Base-by-base conservation (phyloP, 2,797 vertebrate species). In the Decapterus maruadsi region DNA sequence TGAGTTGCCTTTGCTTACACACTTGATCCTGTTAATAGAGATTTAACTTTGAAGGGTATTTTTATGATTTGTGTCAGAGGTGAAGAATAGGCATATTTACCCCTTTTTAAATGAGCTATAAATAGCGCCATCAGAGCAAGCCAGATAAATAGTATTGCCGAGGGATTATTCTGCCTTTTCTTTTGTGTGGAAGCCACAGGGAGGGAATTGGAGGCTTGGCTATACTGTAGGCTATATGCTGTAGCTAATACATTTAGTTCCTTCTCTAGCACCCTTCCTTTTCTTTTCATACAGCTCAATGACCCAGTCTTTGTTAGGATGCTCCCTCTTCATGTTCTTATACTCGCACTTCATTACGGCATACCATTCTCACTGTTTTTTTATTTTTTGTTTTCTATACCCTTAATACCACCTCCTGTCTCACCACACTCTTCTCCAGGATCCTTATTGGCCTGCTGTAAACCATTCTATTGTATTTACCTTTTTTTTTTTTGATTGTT, bases 91-190 rank as follows among this genome's bases (percentile, higher is more conserved):
- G 48, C 16, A 0, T 64, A 65, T 72, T 72, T 70, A n/a, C 19
- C 40, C 56, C 50, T 20, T 83, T 84, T 84, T 74, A 87, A 72
- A 26, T 75, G 34, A 62, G 51, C 83, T 92, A 90, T 92, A 90
- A 93, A 93, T 93, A 88, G 82, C 61, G 67, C 59, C 61, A 82
- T 87, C 87, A 85, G 75, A 87, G 77, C 56, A 26, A 46, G 29
- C 62, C 71, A 85, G 86, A 92, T 88, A 76, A 86, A 91, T 71
- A 38, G 62, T 83, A 72, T 81, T 82, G 69, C 66, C 67, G 66
- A 73, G 72, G 77, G 85, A 88, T 89, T 90, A 83, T 80, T 89
- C 72, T 84, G 81, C 76, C 80, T 83, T 85, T 78, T 80, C 79
- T 84, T 84, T 69, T 43, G 63, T 68, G 62, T 88, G 78, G 62